Evolutionary conservation across 2,888 invertebrate genomes (phyloP), one percentile per base, ranked within the genome.

Genomic region (Mythimna ferrago): DNA sequence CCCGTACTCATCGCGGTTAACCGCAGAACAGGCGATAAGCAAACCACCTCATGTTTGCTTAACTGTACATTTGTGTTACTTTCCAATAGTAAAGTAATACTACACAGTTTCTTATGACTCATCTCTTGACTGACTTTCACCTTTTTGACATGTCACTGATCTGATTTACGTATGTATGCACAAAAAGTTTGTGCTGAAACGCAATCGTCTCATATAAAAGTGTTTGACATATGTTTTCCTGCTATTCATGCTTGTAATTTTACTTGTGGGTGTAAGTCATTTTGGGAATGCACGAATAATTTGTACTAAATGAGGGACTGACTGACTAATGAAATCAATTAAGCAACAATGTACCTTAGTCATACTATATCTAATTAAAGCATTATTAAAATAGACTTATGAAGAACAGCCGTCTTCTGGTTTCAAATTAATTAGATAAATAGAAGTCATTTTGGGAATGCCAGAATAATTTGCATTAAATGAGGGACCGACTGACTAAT

Each of bases 41-140:
- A 84, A 86, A 86, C 73, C 80, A 82, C 84, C 82, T 86, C 81
- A 81, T 88, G 88, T 90, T 87, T 88, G 83, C 73, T 81, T 89
- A 91, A 90, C 91, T 86, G 91, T 91, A 85, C 77, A 84, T 85
- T 86, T 87, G 87, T 91, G 86, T 85, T 86, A 89, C 90, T 91
- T 91, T 91, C 89, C 88, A 89, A 88, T 90, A 89, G 87, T 85
- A 87, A 86, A 88, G 89, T 85, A 85, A 86, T 86, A 80, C 73
- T 78, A 82, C 82, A 77, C 78, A 86, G 88, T 88, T 81, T 85
- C 84, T 80, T 79, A 66, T 87, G 87, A 88, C 78, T 87, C 88
- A 88, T 80, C 85, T 66, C 76, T 80, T 81, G 79, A 81, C 84
- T 84, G 76, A 88, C 91, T 91, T 91, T 91, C 91, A 89, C 91